Percentiles rank a stretch among this genome's conserved stretches.
Conservation (phyloP, 2,797 vertebrate species). For the Petrocephalus sullivani region DNA sequence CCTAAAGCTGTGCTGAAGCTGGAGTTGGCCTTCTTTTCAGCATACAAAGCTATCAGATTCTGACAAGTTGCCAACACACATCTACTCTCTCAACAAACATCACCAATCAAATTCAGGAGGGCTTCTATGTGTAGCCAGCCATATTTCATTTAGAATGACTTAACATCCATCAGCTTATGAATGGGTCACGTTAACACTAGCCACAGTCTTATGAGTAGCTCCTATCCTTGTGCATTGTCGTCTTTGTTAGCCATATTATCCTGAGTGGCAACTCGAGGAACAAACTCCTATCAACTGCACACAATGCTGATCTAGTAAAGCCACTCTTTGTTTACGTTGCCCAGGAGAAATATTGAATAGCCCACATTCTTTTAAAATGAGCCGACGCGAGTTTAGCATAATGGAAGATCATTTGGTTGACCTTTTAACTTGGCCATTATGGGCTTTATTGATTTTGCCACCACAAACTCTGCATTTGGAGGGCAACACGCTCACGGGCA, state of each 20-base stretch:
- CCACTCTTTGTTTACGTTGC: background rate
- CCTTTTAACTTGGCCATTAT: background rate
- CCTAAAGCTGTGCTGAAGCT: background rate
- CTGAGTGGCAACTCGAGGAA: background rate
- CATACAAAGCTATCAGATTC: background rate
- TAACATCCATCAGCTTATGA: background rate
- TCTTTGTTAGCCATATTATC: background rate
- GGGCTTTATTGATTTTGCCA: background rate
- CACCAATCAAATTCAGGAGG: background rate
- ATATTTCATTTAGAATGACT: background rate
- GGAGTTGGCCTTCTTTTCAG: background rate
- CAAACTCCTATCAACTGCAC: background rate
- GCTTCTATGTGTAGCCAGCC: background rate
- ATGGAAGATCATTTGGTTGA: conserved; percentile 5
- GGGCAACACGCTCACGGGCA: background rate
- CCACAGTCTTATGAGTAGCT: background rate
- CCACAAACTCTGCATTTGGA: background rate
- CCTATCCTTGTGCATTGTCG: too few species aligned
- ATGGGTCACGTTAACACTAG: background rate
- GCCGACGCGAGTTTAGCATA: background rate
- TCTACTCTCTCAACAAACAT: background rate
- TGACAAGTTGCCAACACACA: background rate
- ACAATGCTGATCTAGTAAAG: background rate
- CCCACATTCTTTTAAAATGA: background rate
- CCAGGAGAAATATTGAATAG: background rate